A percentile compares a stretch with the other conserved stretches of the same genome.
phyloP scores from a whole-genome alignment of 2,113 vertebrate species.

The Brevimyrus niger region DNA sequence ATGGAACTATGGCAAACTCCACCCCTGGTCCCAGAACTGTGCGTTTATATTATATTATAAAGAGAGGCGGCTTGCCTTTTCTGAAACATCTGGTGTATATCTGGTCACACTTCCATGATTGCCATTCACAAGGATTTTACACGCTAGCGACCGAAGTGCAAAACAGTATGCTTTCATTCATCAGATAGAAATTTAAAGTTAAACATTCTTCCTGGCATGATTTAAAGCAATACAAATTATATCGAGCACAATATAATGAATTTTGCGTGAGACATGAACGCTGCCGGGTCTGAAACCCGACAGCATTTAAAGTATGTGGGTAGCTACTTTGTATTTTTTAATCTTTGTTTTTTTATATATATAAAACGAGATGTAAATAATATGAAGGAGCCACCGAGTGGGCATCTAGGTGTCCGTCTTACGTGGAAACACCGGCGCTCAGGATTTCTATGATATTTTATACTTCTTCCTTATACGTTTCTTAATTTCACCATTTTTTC shows the following conservation, averaged over 20 bases:
- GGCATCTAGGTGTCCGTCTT: neutral
- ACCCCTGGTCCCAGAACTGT: neutral
- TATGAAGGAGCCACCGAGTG: neutral
- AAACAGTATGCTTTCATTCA: neutral
- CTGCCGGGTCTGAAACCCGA: neutral
- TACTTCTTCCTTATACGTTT: neutral
- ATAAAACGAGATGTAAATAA: neutral
- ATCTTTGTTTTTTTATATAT: too few species aligned
- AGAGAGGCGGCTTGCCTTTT: neutral
- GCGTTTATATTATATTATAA: too few species aligned
- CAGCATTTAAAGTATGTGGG: neutral
- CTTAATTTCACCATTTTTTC: neutral
- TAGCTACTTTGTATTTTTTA: neutral
- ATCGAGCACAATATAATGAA: neutral
- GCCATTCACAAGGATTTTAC: neutral
- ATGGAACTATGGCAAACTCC: neutral
- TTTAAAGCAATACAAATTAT: neutral
- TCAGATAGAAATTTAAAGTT: neutral
- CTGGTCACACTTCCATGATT: neutral
- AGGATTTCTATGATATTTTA: neutral
- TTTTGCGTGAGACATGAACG: neutral
- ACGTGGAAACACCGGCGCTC: neutral
- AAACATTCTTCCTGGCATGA: neutral
- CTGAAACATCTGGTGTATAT: neutral
- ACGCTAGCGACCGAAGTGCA: neutral